Evolutionary conservation across 2,113 vertebrate genomes (phyloP), one percentile per base, ranked within the genome.

Genomic region (Sphyrna mokarran): DNA sequence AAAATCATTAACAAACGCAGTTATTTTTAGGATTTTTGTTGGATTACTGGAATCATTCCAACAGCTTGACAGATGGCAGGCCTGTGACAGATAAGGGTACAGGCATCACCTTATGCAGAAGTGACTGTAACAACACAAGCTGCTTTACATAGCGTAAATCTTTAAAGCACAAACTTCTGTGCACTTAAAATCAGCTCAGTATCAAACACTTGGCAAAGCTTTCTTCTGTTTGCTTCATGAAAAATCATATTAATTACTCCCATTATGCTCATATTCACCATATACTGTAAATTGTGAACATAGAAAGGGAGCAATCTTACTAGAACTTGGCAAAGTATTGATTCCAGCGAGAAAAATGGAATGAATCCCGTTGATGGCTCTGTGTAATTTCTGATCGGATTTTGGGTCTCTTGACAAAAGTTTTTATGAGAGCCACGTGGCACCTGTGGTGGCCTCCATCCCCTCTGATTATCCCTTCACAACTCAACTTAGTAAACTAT

Each of bases 1-100:
- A 33, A 33, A 90, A 37, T 54, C 58, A 22, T 61, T 90, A 61
- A 16, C 26, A 13, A 90, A 90, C 54, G 61, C 4, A 33, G 54
- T 29, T 90, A 61, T 90, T 90, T 90, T 90, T 90, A 90, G 87
- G 54, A 90, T 33, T 90, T 11, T 61, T 90, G 58, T 61, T 90
- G 87, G 33, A 90, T 61, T 0, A 16, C 48, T 90, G 87, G 87
- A 90, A 26, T 14, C 87, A 58, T 90, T 29, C 87, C 87, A 90
- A 61, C 58, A 58, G 54, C 87, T 90, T 90, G 48, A 90, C 87
- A 90, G 29, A 90, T 90, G 22, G 87, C 61, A 14, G 14, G 87
- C 13, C 87, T 90, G 10, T 90, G 87, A 90, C 26, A 90, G 87
- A 90, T 90, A 90, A 61, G 54, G 54, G 48, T 90, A 61, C 87